Base-by-base conservation (phyloP, 1,140 invertebrate species). In the Vollenhovia emeryi region DNA sequence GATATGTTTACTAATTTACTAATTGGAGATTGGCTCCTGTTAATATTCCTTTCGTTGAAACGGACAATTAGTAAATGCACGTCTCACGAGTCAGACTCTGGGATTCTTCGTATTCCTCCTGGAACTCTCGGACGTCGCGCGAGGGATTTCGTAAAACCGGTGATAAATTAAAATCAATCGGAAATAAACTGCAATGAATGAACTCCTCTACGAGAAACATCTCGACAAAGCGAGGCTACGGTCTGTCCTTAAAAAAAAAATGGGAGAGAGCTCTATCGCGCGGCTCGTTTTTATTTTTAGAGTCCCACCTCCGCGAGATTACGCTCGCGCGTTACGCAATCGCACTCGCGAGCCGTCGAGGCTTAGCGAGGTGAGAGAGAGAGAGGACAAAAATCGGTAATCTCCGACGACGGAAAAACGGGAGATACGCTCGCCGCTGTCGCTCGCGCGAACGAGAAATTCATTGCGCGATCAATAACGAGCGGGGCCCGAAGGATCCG, bases 401-500 rank as follows among this genome's bases (percentile, higher is more conserved):
- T 79, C n/a, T n/a, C n/a, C n/a, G n/a, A n/a, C n/a, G 7, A 33
- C 13, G 36, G 21, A 66, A 43, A 48, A 79, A 21, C 40, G n/a
- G 7, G 11, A 57, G 45, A 80, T 50, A 18, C 30, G 50, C 21
- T 18, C 18, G 30, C 5, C 15, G 13, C 8, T 18, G 9, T 1
- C 6, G 13, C 24, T 64, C 30, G 64, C 50, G 24, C 27, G 66
- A 59, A 27, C 45, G 50, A 82, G 57, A 82, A 82, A 71, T 71
- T 82, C 71, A 82, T 82, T 45, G 36, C 21, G 33, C 64, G 64
- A 80, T 82, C 78, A 82, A 82, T 82, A n/a, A 82, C 50, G 18
- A 43, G 11, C 36, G 43, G 40, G 68, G 27, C 74, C 8, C 30
- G 21, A 71, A 40, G 48, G 59, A 64, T 15, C 52, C 50, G 43